Conservation (phyloP, 2,888 invertebrate genomes). For the Urechis unicinctus region DNA sequence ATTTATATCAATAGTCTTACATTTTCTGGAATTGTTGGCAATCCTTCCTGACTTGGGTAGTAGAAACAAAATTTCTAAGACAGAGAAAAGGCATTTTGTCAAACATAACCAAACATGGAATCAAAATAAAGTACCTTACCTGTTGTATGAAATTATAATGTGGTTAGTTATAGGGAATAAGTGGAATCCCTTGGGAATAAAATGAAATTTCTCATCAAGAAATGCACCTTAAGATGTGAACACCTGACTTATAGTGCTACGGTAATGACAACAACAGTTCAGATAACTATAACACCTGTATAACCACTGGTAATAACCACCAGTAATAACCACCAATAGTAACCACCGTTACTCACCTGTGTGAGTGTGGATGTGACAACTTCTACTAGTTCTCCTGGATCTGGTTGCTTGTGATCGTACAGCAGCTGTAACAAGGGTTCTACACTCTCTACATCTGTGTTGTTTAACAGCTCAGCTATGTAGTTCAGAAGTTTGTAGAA, state of each 20-base stretch:
- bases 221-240: no score
- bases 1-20: constrained; percentile 48
- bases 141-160: neutral
- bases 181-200: no score
- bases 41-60: constrained; percentile 71
- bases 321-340: no score
- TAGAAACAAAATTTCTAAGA: constrained; percentile 73
- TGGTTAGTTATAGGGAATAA: no score
- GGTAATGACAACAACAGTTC: no score
- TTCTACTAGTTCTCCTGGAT: neutral
- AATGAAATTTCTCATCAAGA: no score
- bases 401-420: constrained; percentile 55
- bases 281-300: no score
- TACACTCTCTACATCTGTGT: constrained; percentile 31
- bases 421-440: constrained; percentile 61
- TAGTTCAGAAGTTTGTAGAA: constrained; percentile 83
- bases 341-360: neutral
- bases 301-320: no score
- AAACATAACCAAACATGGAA: no score
- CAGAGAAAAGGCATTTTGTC: constrained; percentile 31
- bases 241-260: no score
- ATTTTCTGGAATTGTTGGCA: constrained; percentile 94
- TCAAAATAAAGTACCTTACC: neutral
- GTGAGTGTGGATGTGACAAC: neutral
- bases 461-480: constrained; percentile 65